These are phyloP conservation scores for Sycon ciliatum DNA, from an alignment of 37 sponge, comb jelly and placozoan genomes.

Conservation along the genomic window DNA sequence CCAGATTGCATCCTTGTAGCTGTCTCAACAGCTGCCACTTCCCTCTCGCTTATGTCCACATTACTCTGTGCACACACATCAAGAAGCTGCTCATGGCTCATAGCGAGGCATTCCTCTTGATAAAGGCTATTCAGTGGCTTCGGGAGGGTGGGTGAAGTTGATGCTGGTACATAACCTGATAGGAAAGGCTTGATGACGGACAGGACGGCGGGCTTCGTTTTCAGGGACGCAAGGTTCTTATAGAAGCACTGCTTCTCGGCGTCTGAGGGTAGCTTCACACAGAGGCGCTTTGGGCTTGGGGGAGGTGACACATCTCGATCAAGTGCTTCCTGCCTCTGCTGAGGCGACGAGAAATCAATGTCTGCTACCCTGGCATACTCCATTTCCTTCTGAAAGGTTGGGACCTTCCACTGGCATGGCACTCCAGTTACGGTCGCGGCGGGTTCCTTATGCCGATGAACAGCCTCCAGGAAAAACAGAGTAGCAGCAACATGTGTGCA, in stretches of 20 bases:
- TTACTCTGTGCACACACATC: too few species aligned
- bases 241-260: background rate
- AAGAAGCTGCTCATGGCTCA: slow-evolving; percentile 32
- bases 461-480: slow-evolving; percentile 33
- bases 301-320: too few species aligned
- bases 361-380: slow-evolving; percentile 30
- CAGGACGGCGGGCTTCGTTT: slow-evolving; percentile 38
- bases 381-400: too few species aligned
- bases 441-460: slow-evolving; percentile 16
- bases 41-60: too few species aligned
- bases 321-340: background rate
- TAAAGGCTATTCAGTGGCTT: slow-evolving; percentile 33
- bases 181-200: slow-evolving; percentile 30
- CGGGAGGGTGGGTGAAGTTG: slow-evolving; percentile 17
- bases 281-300: too few species aligned
- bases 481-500: slow-evolving; percentile 56
- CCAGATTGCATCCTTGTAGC: slow-evolving; percentile 24
- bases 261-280: background rate
- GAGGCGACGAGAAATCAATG: slow-evolving; percentile 38
- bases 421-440: slow-evolving; percentile 26
- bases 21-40: slow-evolving; percentile 21
- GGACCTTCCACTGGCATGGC: slow-evolving; percentile 39
- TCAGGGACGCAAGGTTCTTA: slow-evolving; percentile 1
- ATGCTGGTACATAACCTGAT: slow-evolving; percentile 23
- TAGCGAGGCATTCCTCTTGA: background rate